Base-by-base conservation (phyloP, 2,888 invertebrate species). In the Polydesmus complanatus region DNA sequence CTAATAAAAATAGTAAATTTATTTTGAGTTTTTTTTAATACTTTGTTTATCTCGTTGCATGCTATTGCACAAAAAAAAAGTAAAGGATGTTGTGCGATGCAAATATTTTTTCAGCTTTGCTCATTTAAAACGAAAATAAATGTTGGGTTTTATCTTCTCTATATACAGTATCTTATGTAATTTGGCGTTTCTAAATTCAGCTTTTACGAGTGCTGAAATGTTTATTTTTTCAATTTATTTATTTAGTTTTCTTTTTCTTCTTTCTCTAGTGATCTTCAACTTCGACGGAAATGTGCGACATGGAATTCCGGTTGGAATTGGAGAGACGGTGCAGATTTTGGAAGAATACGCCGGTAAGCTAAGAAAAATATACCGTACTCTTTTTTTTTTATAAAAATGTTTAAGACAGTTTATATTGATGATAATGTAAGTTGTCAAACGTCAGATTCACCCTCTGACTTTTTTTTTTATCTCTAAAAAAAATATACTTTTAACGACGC, bases 261-360 rank as follows among this genome's bases (percentile, higher is more conserved):
- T 67, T 67, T 67, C 82, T 82, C 62, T 79, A 92, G 92, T 89
- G 69, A 86, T 93, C 64, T 90, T 90, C 77, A 92, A 91, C 73
- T 93, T 89, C 87, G 81, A 84, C 72, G 86, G 88, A 66, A 86
- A 88, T 74, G 63, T 63, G 18, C 64, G 66, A 57, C 66, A 68
- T 65, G 68, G 69, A 58, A 63, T 73, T 57, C 61, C 67, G 22
- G 62, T 95, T 68, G 89, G 91, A 75, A 90, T 94, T 68, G 94
- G 94, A 62, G 94, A 94, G 73, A 86, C 88, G 3, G 85, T 94
- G 2, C 91, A 93, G 73, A 89, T 94, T 68, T 77, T 90, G 67
- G 92, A 93, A 78, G 92, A 94, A 79, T 88, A 86, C 77, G 80
- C 80, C 74, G 87, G 88, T 84, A 75, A 74, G 67, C 61, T 54